phyloP scores from a whole-genome alignment of 2,888 invertebrate species.

The Dusona sp. region DNA sequence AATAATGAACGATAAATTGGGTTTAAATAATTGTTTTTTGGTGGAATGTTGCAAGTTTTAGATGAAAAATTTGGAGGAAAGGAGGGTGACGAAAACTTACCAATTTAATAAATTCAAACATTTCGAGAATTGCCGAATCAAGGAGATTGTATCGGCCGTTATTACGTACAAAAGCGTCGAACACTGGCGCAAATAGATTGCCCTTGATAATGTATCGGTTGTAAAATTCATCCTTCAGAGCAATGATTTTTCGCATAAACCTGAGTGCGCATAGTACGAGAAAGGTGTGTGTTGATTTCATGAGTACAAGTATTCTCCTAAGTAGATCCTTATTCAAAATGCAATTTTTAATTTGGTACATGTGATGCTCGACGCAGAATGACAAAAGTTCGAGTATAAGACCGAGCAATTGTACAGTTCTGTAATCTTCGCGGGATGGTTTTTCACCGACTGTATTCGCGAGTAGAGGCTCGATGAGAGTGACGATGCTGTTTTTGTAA shows the following conservation, averaged over 20 bases:
- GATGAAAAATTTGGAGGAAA: not conserved
- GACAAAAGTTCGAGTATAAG: slow-evolving; percentile 97
- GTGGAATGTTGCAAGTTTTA: not conserved
- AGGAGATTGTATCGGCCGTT: slow-evolving; percentile 99
- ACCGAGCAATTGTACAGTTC: slow-evolving; percentile 97
- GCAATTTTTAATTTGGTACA: slow-evolving; percentile 99
- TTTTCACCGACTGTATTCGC: slow-evolving; percentile 96
- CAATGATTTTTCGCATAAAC: slow-evolving; percentile 98
- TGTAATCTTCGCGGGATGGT: slow-evolving; percentile 97
- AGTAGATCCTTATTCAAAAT: slow-evolving; percentile 98
- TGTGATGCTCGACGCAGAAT: slow-evolving; percentile 99
- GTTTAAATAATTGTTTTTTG: not conserved
- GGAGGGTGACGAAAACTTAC: slow-evolving; percentile 79
- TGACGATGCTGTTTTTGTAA: slow-evolving; percentile 99
- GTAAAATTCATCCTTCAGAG: slow-evolving; percentile 99
- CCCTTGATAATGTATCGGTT: slow-evolving; percentile 98
- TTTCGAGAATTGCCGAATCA: slow-evolving; percentile 99
- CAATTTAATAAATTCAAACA: slow-evolving; percentile 99
- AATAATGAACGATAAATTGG: not conserved
- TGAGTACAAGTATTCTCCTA: slow-evolving; percentile 96
- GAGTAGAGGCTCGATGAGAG: slow-evolving; percentile 97
- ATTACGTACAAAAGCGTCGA: slow-evolving; percentile 98
- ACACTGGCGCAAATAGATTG: slow-evolving; percentile 97
- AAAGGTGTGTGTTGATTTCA: slow-evolving; percentile 99
- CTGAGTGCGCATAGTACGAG: slow-evolving; percentile 97